Evolutionary conservation across 2,888 invertebrate genomes (phyloP), one percentile per base, ranked within the genome.

Genomic region (Drosophila atroscutellata): DNA sequence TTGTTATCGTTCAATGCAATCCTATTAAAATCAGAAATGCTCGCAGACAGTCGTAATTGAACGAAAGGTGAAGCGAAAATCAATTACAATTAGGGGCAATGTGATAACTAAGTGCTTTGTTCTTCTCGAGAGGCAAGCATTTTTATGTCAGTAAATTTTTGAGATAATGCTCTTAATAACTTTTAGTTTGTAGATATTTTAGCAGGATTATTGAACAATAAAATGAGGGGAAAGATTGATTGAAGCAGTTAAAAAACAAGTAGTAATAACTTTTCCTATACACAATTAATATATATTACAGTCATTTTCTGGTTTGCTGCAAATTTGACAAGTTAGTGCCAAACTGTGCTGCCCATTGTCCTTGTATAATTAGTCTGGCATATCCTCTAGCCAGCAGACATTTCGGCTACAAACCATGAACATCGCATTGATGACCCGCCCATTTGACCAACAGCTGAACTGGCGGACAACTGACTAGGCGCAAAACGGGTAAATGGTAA

Each of bases 401-500:
- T 52, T 28, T 34, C n/a, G 15, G 15, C 11, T 18, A 18, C 13
- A 15, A 36, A 5, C 52, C 59, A 37, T 62, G 45, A 56, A 37
- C 8, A 62, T 62, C 70, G 71, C 56, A 55, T 47, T 37, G 42
- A 45, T 52, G 62, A 52, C 37, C 51, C 56, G 11, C 45, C 37
- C 36, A 55, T 39, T 70, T 52, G 37, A 28, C 20, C n/a, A 42
- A 32, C 67, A 47, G n/a, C 13, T 59, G 8, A 30, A n/a, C 42
- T 58, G 55, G 37, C 3, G 42, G 30, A 18, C 4, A 64, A 28
- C 3, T 51, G 18, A 20, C 13, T 30, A 54, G 42, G 45, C 51
- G 11, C 8, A 20, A 11, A 51, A 15, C 20, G 42, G 28, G 37
- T 4, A 50, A 36, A 2, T 28, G 36, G 26, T 24, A 36, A 50